Percentiles rank a stretch among this genome's conserved stretches.
Evolutionary conservation across 2,888 invertebrate species (phyloP).

Genomic region (Rotaria sp.): DNA sequence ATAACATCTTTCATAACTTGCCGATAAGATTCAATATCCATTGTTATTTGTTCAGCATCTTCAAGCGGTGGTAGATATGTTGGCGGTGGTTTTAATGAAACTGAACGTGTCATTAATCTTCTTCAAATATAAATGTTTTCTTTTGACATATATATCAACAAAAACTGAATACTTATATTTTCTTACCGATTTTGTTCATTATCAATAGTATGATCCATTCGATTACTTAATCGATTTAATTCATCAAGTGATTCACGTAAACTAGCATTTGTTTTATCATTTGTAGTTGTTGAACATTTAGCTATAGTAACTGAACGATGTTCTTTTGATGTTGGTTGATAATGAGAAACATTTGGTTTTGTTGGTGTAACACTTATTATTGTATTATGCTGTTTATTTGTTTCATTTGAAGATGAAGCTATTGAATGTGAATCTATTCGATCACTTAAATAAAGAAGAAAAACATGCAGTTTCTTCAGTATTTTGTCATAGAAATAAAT

Average conservation of each 20-base stretch:
- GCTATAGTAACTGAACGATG: neutral
- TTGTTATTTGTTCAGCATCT: constrained; percentile 25
- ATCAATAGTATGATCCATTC: neutral
- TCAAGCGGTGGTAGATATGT: constrained; percentile 1
- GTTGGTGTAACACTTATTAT: neutral
- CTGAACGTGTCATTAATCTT: neutral
- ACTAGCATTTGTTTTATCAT: neutral
- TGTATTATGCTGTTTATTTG: neutral
- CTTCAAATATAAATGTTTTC: neutral
- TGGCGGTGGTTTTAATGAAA: constrained; percentile 3
- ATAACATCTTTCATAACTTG: constrained; percentile 27
- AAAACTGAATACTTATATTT: neutral
- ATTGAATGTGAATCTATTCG: constrained; percentile 7
- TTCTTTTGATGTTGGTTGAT: neutral
- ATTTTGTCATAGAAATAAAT: neutral
- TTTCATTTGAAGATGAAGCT: neutral
- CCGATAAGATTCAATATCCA: constrained; percentile 25
- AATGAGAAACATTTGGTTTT: neutral
- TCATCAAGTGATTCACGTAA: neutral
- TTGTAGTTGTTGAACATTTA: neutral
- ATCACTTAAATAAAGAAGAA: neutral
- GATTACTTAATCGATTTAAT: constrained; percentile 21
- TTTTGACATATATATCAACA: neutral
- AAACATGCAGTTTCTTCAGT: too few species aligned
- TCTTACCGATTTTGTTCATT: neutral